Base-by-base conservation (phyloP, 2,797 vertebrate genomes). In the Malurus splendens region DNA sequence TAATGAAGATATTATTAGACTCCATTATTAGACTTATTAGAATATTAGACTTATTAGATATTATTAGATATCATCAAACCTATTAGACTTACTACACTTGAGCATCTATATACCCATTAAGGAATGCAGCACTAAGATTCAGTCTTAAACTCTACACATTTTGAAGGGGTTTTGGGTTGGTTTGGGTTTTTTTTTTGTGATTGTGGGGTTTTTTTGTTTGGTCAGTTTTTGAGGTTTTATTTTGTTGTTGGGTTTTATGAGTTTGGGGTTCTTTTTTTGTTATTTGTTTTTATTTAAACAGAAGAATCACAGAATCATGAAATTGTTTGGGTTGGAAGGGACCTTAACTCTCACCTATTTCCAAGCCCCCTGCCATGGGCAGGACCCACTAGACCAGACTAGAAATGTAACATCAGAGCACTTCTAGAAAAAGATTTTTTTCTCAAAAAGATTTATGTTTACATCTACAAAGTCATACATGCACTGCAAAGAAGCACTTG, bases 131-230 rank as follows among this genome's bases (percentile, higher is more conserved):
- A 32, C 7, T 27, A 20, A 1, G 15, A 68, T 18, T 81, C 52
- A 33, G 7, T 27, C 33, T 68, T 50, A 33, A 56, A 4, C 36
- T 65, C 4, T 28, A 54, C 0, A 23, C 18, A 17, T 62, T 32
- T 38, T 50, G 1, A 51, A 50, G 6, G 6, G 3, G 4, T 22
- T 50, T 64, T 27, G 22, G 7, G 14, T 18, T 33, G 22, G 7
- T 12, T 18, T 33, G 9, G 4, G 1, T 2, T 48, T 33, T 81
- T 32, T 62, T 4, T 54, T 62, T 55, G 10, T 24, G 8, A 7
- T 1, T 1, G 0, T 10, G n/a, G 14, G 18, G 0, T 0, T 7
- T 28, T 45, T 45, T 9, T 45, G 44, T 25, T 15, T 42, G 3
- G 22, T 56, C 51, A 24, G 3, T 2, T 41, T 38, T 17, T 39